These are phyloP conservation scores for Torymus texanus DNA, from an alignment of 2,888 invertebrate species.

Conservation along the genomic window DNA sequence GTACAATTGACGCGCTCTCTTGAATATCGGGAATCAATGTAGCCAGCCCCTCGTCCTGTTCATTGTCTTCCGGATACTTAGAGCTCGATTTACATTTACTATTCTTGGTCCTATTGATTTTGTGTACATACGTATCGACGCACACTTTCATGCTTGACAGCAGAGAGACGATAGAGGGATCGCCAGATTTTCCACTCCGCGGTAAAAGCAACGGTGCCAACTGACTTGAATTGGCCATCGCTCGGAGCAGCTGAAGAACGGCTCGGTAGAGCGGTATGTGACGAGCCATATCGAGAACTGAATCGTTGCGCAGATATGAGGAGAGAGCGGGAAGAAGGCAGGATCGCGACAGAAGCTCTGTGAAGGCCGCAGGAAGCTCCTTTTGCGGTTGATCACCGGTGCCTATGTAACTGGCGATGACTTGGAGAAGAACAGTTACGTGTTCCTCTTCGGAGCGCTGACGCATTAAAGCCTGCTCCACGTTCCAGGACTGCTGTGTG, in stretches of 20 bases:
- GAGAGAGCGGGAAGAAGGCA: conserved; percentile 91
- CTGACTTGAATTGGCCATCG: conserved; percentile 81
- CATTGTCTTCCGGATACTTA: conserved; percentile 80
- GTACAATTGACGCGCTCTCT: conserved; percentile 78
- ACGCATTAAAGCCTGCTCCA: conserved; percentile 92
- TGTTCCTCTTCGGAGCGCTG: conserved; percentile 96
- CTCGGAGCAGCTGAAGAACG: conserved; percentile 87
- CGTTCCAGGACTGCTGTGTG: conserved; percentile 97
- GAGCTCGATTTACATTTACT: conserved; percentile 65
- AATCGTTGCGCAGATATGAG: conserved; percentile 94
- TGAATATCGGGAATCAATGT: conserved; percentile 93
- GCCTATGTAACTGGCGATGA: conserved; percentile 92
- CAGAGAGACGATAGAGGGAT: conserved; percentile 84
- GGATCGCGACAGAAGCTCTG: conserved; percentile 86
- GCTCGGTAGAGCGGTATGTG: conserved; percentile 95
- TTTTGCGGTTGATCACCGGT: conserved; percentile 79
- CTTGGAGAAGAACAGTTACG: conserved; percentile 89
- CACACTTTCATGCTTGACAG: conserved; percentile 92
- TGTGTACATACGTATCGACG: conserved; percentile 93
- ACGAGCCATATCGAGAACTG: conserved; percentile 97
- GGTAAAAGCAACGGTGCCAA: conserved; percentile 82
- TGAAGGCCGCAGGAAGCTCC: conserved; percentile 83
- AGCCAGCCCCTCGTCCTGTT: conserved; percentile 92
- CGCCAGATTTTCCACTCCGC: conserved; percentile 73
- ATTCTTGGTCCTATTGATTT: conserved; percentile 79